A percentile compares a stretch with the other conserved stretches of the same genome.
Evolutionary conservation across 30 jellyfish, hydroid and myxozoan genomes (phyloP).

Genomic region (Aurelia aurita complex sp. Pacific): DNA sequence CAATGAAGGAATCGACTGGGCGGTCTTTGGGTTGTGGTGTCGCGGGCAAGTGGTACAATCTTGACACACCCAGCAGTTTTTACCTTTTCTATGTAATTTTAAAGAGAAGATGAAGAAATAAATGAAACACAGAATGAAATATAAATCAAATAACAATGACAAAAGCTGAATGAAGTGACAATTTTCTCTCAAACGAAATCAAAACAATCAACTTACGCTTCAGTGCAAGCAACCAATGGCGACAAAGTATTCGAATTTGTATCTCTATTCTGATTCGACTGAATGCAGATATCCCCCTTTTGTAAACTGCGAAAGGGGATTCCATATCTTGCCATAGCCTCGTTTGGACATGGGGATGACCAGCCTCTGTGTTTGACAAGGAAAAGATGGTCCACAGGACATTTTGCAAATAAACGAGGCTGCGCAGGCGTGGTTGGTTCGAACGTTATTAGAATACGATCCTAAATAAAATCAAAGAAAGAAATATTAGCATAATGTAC

Average conservation of each 20-base stretch:
- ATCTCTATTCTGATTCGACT: slow-evolving; percentile 66
- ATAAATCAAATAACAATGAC: too few relatives aligned
- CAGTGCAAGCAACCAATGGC: slow-evolving; percentile 81
- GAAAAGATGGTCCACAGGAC: slow-evolving; percentile 93
- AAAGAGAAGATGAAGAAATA: too few relatives aligned
- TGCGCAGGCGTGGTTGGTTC: slow-evolving; percentile 92
- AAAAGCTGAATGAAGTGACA: too few relatives aligned
- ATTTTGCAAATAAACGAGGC: slow-evolving; percentile 78
- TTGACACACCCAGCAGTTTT: too few relatives aligned
- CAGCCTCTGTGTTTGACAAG: slow-evolving; percentile 92
- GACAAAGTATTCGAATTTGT: slow-evolving; percentile 75
- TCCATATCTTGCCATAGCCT: slow-evolving; percentile 93
- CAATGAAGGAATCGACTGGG: too few relatives aligned
- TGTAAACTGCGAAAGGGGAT: slow-evolving; percentile 78
- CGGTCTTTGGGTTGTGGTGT: too few relatives aligned
- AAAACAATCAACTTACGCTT: slow-evolving; percentile 57
- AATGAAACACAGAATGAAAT: too few relatives aligned
- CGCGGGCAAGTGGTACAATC: too few relatives aligned
- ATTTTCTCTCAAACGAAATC: background rate
- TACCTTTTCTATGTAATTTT: too few relatives aligned
- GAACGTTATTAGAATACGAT: slow-evolving; percentile 82
- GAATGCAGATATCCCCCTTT: slow-evolving; percentile 81
- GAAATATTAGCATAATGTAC: too few relatives aligned
- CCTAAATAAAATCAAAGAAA: slow-evolving; percentile 41
- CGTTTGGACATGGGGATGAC: slow-evolving; percentile 94